Conservation (phyloP, 2,113 vertebrate species). For the Acanthochromis polyacanthus region DNA sequence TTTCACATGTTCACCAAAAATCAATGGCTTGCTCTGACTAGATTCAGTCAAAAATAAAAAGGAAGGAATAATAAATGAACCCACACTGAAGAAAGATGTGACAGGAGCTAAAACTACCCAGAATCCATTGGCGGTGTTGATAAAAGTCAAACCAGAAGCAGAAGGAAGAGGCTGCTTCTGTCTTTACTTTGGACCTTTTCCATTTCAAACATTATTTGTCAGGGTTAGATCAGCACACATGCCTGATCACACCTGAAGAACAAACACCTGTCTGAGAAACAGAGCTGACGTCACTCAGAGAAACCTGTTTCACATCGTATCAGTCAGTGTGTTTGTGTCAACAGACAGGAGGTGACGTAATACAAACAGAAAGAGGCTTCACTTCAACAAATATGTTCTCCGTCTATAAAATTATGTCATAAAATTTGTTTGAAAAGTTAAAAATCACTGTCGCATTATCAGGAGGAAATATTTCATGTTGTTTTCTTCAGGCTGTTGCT, state of each 20-base stretch:
- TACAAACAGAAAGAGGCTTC: neutral
- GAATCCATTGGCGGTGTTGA: too few species aligned
- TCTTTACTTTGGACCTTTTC: conserved; percentile 1
- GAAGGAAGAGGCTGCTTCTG: neutral
- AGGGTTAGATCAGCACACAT: neutral
- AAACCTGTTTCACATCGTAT: neutral
- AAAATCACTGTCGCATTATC: too few species aligned
- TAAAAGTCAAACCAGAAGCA: too few species aligned
- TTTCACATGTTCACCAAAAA: too few species aligned
- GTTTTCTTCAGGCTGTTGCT: too few species aligned
- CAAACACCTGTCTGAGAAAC: conserved; percentile 50
- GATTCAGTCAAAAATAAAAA: too few species aligned
- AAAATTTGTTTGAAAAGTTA: neutral
- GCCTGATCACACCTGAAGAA: conserved; percentile 62
- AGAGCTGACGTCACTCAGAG: neutral
- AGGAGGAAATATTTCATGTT: too few species aligned
- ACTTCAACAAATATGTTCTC: neutral
- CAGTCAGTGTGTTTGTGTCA: neutral
- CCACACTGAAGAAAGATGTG: too few species aligned
- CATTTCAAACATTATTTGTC: neutral
- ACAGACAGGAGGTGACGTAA: conserved; percentile 16
- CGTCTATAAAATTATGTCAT: neutral
- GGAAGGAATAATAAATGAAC: too few species aligned
- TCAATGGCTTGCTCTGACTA: too few species aligned
- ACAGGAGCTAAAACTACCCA: too few species aligned